These are phyloP conservation scores for Scopus umbretta DNA, from an alignment of 2,113 vertebrate genomes.

Conservation along the genomic window DNA sequence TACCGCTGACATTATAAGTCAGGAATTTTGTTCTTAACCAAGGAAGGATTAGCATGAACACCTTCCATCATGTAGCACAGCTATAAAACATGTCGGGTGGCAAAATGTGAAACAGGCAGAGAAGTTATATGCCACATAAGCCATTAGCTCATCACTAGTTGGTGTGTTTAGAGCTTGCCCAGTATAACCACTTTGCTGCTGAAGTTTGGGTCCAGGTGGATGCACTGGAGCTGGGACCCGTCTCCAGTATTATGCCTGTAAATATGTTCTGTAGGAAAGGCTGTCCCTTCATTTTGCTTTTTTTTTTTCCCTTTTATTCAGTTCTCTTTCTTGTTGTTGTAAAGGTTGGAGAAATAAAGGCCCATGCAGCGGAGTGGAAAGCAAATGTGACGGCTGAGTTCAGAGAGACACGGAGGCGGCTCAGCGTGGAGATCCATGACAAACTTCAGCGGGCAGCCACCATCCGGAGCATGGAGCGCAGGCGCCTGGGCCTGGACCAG, in stretches of 20 bases:
- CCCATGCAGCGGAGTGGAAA: conserved; percentile 95
- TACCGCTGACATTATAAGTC: background rate
- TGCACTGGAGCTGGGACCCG: background rate
- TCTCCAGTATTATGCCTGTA: background rate
- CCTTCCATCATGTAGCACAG: background rate
- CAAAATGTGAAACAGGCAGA: background rate
- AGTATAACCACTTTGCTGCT: background rate
- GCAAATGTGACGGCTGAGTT: conserved; percentile 94
- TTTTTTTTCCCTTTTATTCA: background rate
- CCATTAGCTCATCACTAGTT: background rate
- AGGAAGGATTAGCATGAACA: background rate
- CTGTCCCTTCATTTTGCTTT: background rate
- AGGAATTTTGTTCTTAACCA: background rate
- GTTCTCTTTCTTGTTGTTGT: background rate
- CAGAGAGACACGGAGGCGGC: conserved; percentile 88
- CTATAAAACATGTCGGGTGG: background rate
- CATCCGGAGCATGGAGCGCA: conserved; percentile 96
- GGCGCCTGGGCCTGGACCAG: conserved; percentile 93
- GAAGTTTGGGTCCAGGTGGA: background rate
- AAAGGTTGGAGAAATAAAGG: conserved; percentile 95
- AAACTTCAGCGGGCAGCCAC: conserved; percentile 95
- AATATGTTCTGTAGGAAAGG: background rate
- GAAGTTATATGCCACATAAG: background rate
- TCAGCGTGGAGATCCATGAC: conserved; percentile 95
- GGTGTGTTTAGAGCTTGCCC: background rate